Base-by-base conservation (phyloP, 2,113 vertebrate genomes). In the Carassius carassius region DNA sequence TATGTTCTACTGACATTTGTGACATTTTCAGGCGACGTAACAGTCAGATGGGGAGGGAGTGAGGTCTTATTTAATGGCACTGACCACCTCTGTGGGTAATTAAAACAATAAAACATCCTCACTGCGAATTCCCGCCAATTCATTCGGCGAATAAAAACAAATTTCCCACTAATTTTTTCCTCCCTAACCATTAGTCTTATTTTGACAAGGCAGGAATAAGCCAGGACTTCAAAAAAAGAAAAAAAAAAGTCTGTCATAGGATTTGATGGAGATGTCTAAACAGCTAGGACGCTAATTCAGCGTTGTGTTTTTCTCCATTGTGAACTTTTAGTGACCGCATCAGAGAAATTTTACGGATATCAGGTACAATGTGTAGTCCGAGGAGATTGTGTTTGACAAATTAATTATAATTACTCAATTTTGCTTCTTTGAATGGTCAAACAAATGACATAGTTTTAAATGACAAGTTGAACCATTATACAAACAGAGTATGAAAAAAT, bases 281-380 rank as follows among this genome's bases (percentile, higher is more conserved):
- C 90, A 92, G 91, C 91, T 78, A 78, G 89, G 92, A 70, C 89
- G 88, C 77, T 87, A 90, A 91, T 92, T 87, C 87, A 81, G 87
- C 83, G 81, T 87, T 49, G 73, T 37, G 72, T 77, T 47, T 83
- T 85, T 72, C 70, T 86, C 19, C 21, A 89, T 85, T 65, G 77
- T 94, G 93, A 94, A 94, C 94, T 93, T 90, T 90, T 78, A 88
- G 29, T 92, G 93, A 94, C 94, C 93, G 91, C 88, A 88, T 82
- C 88, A 84, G 67, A 93, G 91, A 93, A 70, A 94, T 95, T 95
- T 94, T 92, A 94, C 21, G 92, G 89, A 86, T 85, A 89, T 93
- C 85, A 35, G 82, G 86, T 81, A 44, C 90, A 92, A 93, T 90
- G 91, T 93, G 92, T 83, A 14, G 90, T 91, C 89, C 78, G 78